Percentiles rank a stretch among this genome's conserved stretches.
Evolutionary conservation across 2,888 invertebrate species (phyloP).

Genomic region (Acleris literana): DNA sequence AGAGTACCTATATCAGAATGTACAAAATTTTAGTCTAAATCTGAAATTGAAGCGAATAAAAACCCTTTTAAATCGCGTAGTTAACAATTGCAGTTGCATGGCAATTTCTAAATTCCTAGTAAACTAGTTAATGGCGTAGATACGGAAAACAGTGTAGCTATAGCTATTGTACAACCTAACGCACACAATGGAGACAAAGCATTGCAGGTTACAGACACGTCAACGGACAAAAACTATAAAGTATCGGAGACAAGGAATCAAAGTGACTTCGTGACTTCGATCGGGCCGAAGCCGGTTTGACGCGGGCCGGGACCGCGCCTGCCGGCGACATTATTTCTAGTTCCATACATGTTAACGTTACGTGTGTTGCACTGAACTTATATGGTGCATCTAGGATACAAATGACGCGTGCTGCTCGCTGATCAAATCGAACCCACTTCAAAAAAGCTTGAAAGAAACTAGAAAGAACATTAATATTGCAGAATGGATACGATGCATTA

Average conservation of each 20-base stretch:
- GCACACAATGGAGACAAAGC: slow-evolving; percentile 32
- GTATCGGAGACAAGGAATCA: slow-evolving; percentile 33
- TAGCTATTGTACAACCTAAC: slow-evolving; percentile 30
- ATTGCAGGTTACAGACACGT: slow-evolving; percentile 32
- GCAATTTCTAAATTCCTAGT: slow-evolving; percentile 23
- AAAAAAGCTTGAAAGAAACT: too few species aligned
- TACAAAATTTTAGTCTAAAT: slow-evolving; percentile 12
- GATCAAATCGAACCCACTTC: too few species aligned
- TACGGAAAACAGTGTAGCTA: slow-evolving; percentile 33
- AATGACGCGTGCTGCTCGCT: slow-evolving; percentile 3
- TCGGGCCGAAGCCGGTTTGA: slow-evolving; percentile 30
- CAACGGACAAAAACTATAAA: slow-evolving; percentile 35
- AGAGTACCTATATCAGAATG: slow-evolving; percentile 7
- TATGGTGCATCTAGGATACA: slow-evolving; percentile 5
- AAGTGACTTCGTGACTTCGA: slow-evolving; percentile 29
- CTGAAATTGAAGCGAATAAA: neutral
- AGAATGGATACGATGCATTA: neutral
- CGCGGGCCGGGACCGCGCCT: slow-evolving; percentile 23
- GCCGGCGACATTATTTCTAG: slow-evolving; percentile 15
- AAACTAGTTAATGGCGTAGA: slow-evolving; percentile 30
- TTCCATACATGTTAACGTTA: slow-evolving; percentile 4
- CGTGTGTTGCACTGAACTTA: neutral
- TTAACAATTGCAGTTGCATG: neutral
- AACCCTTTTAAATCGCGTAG: neutral
- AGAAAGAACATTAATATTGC: too few species aligned